Base-by-base conservation (phyloP, 2,888 invertebrate genomes). In the Macrosoma leucophasiata region DNA sequence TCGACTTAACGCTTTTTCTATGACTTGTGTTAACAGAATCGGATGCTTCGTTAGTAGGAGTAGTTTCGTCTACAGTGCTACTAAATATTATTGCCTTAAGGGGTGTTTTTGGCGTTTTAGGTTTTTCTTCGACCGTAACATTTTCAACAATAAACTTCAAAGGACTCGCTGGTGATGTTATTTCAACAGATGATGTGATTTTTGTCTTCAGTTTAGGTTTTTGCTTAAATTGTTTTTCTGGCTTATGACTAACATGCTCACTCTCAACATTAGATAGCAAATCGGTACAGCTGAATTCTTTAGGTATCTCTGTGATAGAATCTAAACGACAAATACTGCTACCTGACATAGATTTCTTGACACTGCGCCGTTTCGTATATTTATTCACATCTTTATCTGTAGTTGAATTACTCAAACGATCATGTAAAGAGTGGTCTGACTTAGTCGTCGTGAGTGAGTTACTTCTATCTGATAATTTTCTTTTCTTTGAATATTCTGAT, bases 121-220 rank as follows among this genome's bases (percentile, higher is more conserved):
- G 41, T 28, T 78, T 84, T 70, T 89, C 89, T 62, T 89, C 89
- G 9, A 91, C 87, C 13, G 79, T 79, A 4, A 88, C 69, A 52
- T 88, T 82, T 54, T 87, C 87, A 18, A 89, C 70, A 31, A 81
- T 69, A 43, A 86, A 85, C 62, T 87, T 88, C 14, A 88, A 60
- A 5, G 78, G 76, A 44, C 72, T 78, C 37, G 59, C 68, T 15
- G 78, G 66, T 26, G 81, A 60, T 29, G 81, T 77, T 23, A 88
- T 59, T 52, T 87, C 86, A 4, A 88, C 85, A 1, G 84, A 74
- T 7, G 84, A 66, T 6, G 87, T 87, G 12, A 88, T 87, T 61
- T 86, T 84, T 7, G 81, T 67, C 71, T 85, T 88, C 24, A 77
- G 55, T 62, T 78, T 79, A 8, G 62, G 58, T 53, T 70, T 71